Conservation (phyloP, 2,113 vertebrate genomes). For the zebrafish (Danio rerio) region GRCz12tu NC_133180.1:18674501-18675000, state of each 20-base stretch:
- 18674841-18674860: neutral
- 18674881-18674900: constrained; percentile 8
- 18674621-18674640: constrained; percentile 16
- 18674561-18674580: neutral
- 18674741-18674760: neutral
- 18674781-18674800: constrained; percentile 10
- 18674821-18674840: constrained; percentile 22
- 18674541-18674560: neutral
- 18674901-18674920: constrained; percentile 11
- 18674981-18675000: neutral
- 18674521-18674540: neutral
- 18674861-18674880: neutral
- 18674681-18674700: constrained; percentile 23
- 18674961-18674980: no score
- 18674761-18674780: neutral
- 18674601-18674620: neutral
- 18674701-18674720: constrained; percentile 5
- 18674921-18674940: constrained; percentile 7
- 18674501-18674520: neutral
- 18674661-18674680: constrained; percentile 37
- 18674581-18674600: neutral
- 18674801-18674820: constrained; percentile 37
- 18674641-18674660: constrained; percentile 24
- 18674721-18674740: neutral
- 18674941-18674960: neutral